Evolutionary conservation across 2,113 vertebrate genomes (phyloP).

Genomic region (Pterocles burchelli): DNA sequence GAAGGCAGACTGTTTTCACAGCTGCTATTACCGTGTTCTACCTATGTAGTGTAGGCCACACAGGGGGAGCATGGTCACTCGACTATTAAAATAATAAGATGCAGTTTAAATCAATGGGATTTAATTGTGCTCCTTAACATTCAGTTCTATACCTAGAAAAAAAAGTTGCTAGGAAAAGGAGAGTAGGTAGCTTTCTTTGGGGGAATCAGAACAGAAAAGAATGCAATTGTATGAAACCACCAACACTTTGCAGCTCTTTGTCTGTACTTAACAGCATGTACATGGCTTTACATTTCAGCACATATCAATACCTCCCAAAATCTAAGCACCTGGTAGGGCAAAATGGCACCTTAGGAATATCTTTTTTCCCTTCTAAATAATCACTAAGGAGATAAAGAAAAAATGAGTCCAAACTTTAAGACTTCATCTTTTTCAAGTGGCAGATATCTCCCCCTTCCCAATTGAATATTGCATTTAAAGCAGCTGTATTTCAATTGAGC

Average conservation of each 20-base stretch:
- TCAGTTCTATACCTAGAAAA: background rate
- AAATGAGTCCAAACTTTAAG: background rate
- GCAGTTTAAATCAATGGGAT: background rate
- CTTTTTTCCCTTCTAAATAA: background rate
- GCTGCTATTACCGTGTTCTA: conserved; percentile 61
- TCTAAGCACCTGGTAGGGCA: background rate
- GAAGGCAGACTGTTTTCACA: conserved; percentile 76
- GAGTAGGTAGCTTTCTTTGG: background rate
- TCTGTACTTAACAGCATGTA: background rate
- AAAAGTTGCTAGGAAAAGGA: background rate
- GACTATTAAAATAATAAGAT: conserved; percentile 8
- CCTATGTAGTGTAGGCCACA: conserved; percentile 72
- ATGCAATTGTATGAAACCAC: background rate
- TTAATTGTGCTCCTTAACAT: conserved; percentile 20
- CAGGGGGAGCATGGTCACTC: conserved; percentile 38
- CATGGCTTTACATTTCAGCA: background rate
- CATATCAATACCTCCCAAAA: background rate
- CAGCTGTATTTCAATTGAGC: background rate
- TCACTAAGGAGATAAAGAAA: background rate
- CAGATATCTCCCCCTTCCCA: background rate
- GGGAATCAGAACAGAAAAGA: background rate
- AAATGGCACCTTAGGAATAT: background rate
- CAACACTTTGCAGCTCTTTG: background rate
- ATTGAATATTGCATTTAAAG: background rate
- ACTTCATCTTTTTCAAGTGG: background rate